These are phyloP conservation scores for Macrotus californicus DNA, from an alignment of 2,113 vertebrate species.

Conservation along the genomic window DNA sequence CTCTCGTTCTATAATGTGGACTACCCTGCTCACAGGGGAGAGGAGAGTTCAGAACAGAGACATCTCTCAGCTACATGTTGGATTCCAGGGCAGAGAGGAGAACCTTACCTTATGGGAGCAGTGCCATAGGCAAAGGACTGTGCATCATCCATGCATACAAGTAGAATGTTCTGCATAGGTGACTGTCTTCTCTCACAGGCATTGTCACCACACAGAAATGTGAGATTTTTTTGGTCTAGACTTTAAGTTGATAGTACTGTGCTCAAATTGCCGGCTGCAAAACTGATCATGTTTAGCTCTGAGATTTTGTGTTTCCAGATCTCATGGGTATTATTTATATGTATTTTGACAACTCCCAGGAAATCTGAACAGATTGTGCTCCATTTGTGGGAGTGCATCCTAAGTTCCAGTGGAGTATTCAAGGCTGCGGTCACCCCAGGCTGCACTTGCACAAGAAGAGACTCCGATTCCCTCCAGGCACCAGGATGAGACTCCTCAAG, in stretches of 20 bases:
- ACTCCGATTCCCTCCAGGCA: neutral
- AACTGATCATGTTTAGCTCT: constrained; percentile 15
- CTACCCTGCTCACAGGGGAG: neutral
- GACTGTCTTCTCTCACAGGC: neutral
- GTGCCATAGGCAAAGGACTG: neutral
- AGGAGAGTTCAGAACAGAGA: neutral
- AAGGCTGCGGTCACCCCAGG: neutral
- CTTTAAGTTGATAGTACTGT: neutral
- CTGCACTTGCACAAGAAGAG: neutral
- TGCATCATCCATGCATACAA: neutral
- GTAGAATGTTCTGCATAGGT: neutral
- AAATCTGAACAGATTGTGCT: constrained; percentile 44
- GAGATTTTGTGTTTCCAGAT: constrained; percentile 46
- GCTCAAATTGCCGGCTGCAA: neutral
- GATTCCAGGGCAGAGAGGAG: neutral
- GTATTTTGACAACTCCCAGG: constrained; percentile 52
- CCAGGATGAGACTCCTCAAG: neutral
- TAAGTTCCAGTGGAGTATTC: neutral
- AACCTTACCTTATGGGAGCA: neutral
- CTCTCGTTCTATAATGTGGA: neutral
- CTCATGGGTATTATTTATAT: constrained; percentile 36
- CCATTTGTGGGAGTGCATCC: neutral
- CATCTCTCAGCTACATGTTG: neutral
- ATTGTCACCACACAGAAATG: neutral
- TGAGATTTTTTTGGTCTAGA: neutral